Base-by-base conservation (phyloP, 1,140 invertebrate genomes). In the Zophobas morio region DNA sequence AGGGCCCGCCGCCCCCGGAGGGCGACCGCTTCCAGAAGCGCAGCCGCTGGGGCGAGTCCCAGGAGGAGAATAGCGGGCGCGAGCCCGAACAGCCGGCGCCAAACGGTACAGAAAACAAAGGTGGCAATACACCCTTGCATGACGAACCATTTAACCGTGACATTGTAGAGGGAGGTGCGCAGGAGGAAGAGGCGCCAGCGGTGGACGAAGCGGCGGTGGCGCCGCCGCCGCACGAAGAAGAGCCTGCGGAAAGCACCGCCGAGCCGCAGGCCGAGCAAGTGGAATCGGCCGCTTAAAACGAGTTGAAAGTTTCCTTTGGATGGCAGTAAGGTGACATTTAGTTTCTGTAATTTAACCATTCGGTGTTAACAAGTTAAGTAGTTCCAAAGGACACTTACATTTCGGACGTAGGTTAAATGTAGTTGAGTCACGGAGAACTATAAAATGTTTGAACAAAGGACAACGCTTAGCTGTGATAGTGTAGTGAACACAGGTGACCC, bases 401-500 rank as follows among this genome's bases (percentile, higher is more conserved):
- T 56, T 74, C 35, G 75, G 33, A 66, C 37, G 46, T 53, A 74
- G 70, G 34, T 70, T 60, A 46, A 76, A 70, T 54, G 46, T 75
- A 73, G 47, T 54, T 42, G 42, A 56, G 37, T 74, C 39, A 32
- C 35, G 76, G 72, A 51, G 51, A 70, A 46, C 42, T 46, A 46
- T 46, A 57, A 63, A 60, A 57, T 71, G 66, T 72, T 70, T 57
- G 74, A 80, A 51, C 51, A 60, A 37, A 36, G 60, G 60, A 51
- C 42, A 42, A 70, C 36, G 42, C 74, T 80, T 71, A 81, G 81
- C 82, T 83, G 82, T 83, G 82, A 83, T 83, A 80, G 80, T 83
- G 81, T 80, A 80, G 81, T 82, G 82, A 83, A 83, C 82, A 83
- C 82, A 83, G 82, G 82, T 79, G 82, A 81, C 78, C 79, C 78